Base-by-base conservation (phyloP, 2,113 vertebrate genomes). In the Gavialis gangeticus region DNA sequence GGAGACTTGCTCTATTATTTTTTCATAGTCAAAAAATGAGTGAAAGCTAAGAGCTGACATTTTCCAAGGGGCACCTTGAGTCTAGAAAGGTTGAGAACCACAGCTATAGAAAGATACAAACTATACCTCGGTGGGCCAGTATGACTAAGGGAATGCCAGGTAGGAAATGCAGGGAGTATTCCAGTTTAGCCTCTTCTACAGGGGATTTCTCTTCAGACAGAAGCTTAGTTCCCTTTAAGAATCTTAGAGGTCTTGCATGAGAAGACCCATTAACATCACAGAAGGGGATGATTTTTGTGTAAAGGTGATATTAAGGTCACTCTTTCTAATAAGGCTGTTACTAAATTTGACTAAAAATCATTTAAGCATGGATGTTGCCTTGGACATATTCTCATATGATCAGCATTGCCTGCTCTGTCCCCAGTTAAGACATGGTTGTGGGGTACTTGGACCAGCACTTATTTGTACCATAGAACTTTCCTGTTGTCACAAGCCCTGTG, bases 201-300 rank as follows among this genome's bases (percentile, higher is more conserved):
- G 78, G 19, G 19, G 12, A 34, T 30, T 91, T 54, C 21, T 46
- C 57, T 85, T 89, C 28, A 78, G 2, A 60, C 77, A 12, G 2
- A 79, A 27, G 60, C 11, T 59, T 54, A 28, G 1, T 58, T 86
- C 89, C 30, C 34, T 75, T 17, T 24, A 16, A 77, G n/a, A 46
- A 60, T 11, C 4, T 77, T 99, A 98, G 97, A 96, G 92, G 69
- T 97, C 98, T 56, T 98, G 97, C 0, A 1, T 5, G 6, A 87
- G 27, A 84, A 27, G 54, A 10, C 2, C 2, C 3, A 21, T 2
- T 25, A n/a, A 11, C 79, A 58, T 5, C 24, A 91, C 67, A 87
- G 79, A 1, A 10, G 3, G 98, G 80, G 98, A 99, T 79, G 98
- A 99, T 96, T 98, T 97, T 93, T 99, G 99, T 94, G 99, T 99